These are phyloP conservation scores for Tachina grossa DNA, from an alignment of 2,888 invertebrate genomes.

Conservation along the genomic window DNA sequence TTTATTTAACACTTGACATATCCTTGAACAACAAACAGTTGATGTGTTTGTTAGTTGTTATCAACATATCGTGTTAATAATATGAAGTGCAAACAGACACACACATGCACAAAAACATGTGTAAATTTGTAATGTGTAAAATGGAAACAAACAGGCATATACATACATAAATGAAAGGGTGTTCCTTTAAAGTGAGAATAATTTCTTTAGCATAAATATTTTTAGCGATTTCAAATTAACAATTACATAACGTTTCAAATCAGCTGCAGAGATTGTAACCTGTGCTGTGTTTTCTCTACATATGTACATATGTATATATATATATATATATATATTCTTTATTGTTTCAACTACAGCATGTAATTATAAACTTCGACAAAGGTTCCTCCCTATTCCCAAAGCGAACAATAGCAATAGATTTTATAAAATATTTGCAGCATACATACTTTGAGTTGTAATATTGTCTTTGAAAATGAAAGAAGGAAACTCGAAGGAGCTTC, in stretches of 20 bases:
- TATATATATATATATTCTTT: no score
- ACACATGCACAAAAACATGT: not conserved
- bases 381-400: not conserved
- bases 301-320: no score
- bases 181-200: not conserved
- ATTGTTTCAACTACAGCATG: no score
- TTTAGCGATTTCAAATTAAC: not conserved
- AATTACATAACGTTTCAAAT: not conserved
- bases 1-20: constrained; percentile 36
- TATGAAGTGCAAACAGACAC: constrained; percentile 18
- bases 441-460: constrained; percentile 42
- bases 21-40: constrained; percentile 20
- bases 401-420: constrained; percentile 34
- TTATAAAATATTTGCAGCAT: constrained; percentile 44
- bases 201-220: not conserved
- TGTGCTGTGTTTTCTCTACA: no score
- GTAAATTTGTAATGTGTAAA: not conserved
- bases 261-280: no score
- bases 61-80: constrained; percentile 45
- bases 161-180: not conserved
- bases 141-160: not conserved
- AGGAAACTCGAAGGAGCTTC: not conserved
- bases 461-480: constrained; percentile 12
- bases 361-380: not conserved
- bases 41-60: constrained; percentile 26